Percentiles rank a stretch among this genome's conserved stretches.
Evolutionary conservation across 2,797 vertebrate species (phyloP).

Genomic region (Zalophus californianus): DNA sequence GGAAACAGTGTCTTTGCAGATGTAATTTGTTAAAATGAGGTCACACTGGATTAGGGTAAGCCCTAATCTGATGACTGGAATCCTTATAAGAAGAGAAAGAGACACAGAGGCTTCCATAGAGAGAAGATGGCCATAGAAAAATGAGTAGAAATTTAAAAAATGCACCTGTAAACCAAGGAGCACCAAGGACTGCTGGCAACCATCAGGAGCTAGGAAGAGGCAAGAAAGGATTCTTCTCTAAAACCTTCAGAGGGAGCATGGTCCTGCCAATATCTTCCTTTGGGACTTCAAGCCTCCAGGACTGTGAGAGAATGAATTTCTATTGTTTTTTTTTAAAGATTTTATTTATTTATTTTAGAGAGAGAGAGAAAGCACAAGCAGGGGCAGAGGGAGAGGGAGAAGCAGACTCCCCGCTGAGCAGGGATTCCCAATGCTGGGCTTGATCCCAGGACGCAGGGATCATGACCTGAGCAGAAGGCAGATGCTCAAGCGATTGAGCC

Average conservation of each 20-base stretch:
- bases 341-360: too few relatives aligned
- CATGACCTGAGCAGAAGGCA: too few relatives aligned
- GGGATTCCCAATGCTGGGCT: too few relatives aligned
- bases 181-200: neutral
- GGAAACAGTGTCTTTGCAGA: neutral
- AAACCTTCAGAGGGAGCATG: neutral
- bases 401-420: too few relatives aligned
- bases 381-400: too few relatives aligned
- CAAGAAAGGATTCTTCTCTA: neutral
- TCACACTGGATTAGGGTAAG: neutral
- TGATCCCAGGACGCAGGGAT: too few relatives aligned
- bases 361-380: too few relatives aligned
- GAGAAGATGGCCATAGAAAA: neutral
- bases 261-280: neutral
- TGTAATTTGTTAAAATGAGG: constrained; percentile 22
- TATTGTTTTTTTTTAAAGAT: too few relatives aligned
- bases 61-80: neutral
- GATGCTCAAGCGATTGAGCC: too few relatives aligned
- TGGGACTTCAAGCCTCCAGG: neutral
- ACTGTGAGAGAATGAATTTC: neutral
- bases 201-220: neutral
- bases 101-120: neutral
- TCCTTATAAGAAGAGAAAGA: constrained; percentile 9
- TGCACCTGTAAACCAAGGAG: neutral
- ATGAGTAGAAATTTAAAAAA: constrained; percentile 4